Conservation (phyloP, 2,888 invertebrate species). For the Ariolimax columbianus region DNA sequence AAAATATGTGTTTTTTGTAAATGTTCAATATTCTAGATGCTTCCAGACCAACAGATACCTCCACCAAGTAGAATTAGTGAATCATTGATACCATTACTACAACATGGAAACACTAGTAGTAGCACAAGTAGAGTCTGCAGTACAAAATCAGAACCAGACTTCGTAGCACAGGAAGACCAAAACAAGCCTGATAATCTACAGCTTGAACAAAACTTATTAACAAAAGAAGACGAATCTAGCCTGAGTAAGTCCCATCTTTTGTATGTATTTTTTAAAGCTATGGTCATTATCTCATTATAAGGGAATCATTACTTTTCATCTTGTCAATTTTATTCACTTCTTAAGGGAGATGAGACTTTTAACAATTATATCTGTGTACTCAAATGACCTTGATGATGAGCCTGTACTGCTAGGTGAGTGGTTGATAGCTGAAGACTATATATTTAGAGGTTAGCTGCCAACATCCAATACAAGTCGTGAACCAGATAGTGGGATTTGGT, state of each 20-base stretch:
- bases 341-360: too few species aligned
- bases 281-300: too few species aligned
- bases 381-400: too few species aligned
- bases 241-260: background rate
- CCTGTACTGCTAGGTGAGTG: too few species aligned
- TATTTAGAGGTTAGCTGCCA: too few species aligned
- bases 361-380: too few species aligned
- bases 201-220: background rate
- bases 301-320: too few species aligned
- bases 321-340: too few species aligned
- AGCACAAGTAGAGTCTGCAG: background rate
- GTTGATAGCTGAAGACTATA: too few species aligned
- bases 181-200: background rate
- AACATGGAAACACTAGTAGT: conserved; percentile 32
- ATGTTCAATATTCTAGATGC: conserved; percentile 60
- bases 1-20: background rate
- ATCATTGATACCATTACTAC: conserved; percentile 64
- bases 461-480: too few species aligned
- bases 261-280: too few species aligned
- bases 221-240: background rate
- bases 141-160: background rate
- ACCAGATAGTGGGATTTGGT: too few species aligned
- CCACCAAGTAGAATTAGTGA: conserved; percentile 68
- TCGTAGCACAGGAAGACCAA: background rate
- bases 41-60: conserved; percentile 73